phyloP scores from a whole-genome alignment of 2,797 vertebrate species.

The Sternotherus odoratus region DNA sequence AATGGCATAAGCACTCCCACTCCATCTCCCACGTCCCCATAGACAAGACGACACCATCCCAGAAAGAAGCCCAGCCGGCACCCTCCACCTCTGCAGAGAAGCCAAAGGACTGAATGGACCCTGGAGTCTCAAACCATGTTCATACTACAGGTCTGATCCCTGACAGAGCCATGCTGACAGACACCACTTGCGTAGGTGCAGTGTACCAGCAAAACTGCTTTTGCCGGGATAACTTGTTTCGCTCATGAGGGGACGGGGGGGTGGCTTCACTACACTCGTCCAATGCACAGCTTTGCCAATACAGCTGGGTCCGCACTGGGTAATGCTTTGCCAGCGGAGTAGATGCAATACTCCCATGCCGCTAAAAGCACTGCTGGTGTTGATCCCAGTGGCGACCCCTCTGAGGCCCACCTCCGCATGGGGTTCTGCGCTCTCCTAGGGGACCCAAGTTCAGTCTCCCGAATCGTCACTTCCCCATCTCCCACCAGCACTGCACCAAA shows the following conservation, averaged over 20 bases:
- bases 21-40: neutral
- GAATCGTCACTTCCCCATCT: neutral
- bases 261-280: neutral
- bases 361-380: too few species aligned
- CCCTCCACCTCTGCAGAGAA: too few species aligned
- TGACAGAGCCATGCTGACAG: neutral
- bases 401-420: too few species aligned
- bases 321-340: too few species aligned
- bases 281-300: neutral
- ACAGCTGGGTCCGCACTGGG: too few species aligned
- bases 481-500: neutral
- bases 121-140: neutral
- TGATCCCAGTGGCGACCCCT: neutral
- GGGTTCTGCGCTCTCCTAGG: neutral
- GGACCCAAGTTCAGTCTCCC: neutral
- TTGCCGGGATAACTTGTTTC: too few species aligned
- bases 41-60: neutral
- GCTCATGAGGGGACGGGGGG: fast-evolving
- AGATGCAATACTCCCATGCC: neutral
- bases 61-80: too few species aligned
- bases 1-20: neutral
- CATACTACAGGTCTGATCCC: neutral
- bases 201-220: too few species aligned
- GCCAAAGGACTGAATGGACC: neutral
- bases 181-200: too few species aligned